Evolutionary conservation across 2,888 invertebrate genomes (phyloP), one percentile per base, ranked within the genome.

Genomic region (Oasisia sp.): DNA sequence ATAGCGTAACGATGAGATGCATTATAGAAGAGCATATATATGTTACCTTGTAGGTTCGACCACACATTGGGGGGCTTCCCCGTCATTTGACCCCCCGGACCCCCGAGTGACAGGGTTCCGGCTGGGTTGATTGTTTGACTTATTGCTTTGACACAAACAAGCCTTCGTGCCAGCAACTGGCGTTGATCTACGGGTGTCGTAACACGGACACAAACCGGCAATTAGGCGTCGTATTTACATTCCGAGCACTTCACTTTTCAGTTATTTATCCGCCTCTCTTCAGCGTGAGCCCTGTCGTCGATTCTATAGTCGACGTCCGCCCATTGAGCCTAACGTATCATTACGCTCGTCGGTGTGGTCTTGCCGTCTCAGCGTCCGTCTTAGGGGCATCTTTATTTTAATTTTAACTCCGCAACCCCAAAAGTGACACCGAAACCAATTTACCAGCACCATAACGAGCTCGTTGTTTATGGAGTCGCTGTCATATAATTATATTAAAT

Each of bases 131-230:
- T 74, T 74, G n/a, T n/a, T 74, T 74, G 74, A 74, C 74, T 74
- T 74, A 74, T 74, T 74, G 74, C 74, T 74, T 74, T 74, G 74
- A 74, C 74, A 74, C 74, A 74, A 74, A 74, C 74, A 74, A 74
- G 74, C 27, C 74, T 4, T 27, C 74, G 27, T 74, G 74, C 14
- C 74, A 74, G 74, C 74, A 74, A 74, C 27, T 74, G 74, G 74
- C 74, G 74, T 74, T 74, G 74, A 74, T 74, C 74, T 74, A 74
- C 74, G 74, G 27, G 74, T 74, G 74, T 74, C 74, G 74, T 74
- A 74, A 74, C n/a, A n/a, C 27, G 7, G 74, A 74, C 74, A 74
- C 74, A 74, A 74, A 74, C 74, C 74, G 19, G 74, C 74, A 74
- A 74, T 74, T 74, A 74, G 19, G 4, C 74, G 74, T 19, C 74